These are phyloP conservation scores for Chloroceryle aenea DNA, from an alignment of 2,113 vertebrate species.

Conservation along the genomic window DNA sequence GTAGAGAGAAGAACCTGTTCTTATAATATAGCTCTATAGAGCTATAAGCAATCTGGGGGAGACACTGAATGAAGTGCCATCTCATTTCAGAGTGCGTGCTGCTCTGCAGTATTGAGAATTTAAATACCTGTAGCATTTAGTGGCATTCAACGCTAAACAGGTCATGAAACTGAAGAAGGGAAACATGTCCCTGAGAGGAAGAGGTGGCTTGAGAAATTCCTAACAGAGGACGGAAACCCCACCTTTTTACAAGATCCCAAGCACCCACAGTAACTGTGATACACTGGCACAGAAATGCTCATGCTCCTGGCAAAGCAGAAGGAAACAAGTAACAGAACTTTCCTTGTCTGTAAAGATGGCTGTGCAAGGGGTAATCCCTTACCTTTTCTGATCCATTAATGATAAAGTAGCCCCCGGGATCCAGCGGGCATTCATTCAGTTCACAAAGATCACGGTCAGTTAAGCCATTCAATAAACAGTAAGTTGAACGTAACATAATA, in stretches of 20 bases:
- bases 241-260: background rate
- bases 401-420: slow-evolving; percentile 98
- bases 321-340: background rate
- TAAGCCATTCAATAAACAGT: slow-evolving; percentile 93
- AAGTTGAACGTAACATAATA: slow-evolving; percentile 97
- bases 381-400: slow-evolving; percentile 99
- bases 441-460: slow-evolving; percentile 97
- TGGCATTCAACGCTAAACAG: background rate
- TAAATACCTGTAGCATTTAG: background rate
- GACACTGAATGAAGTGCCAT: fast-evolving
- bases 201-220: background rate
- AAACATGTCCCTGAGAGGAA: background rate
- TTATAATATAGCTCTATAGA: background rate
- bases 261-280: background rate
- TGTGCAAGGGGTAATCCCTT: background rate
- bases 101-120: background rate
- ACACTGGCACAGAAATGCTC: background rate
- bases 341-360: background rate
- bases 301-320: background rate
- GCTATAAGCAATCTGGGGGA: background rate
- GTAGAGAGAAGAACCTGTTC: background rate
- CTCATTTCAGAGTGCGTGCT: background rate
- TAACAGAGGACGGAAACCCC: background rate
- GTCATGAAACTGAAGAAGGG: background rate
- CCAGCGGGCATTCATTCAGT: slow-evolving; percentile 95